Conservation (phyloP, 1,140 invertebrate species). For the Wiebesia pumilae region DNA sequence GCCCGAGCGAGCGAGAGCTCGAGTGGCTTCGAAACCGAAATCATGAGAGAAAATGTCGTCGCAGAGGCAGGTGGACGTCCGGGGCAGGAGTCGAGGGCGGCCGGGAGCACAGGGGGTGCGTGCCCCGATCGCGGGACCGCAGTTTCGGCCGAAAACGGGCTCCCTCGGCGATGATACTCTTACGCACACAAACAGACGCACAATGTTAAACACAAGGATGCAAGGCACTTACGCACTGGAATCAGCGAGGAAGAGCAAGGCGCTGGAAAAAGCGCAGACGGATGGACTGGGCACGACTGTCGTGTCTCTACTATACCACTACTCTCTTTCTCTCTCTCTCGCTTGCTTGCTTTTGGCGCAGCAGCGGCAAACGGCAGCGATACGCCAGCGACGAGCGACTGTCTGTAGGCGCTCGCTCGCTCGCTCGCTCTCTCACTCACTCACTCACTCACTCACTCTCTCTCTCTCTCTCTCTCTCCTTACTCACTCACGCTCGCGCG, state of each 20-base stretch:
- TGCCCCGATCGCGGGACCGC: background rate
- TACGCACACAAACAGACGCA: background rate
- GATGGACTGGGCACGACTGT: slow-evolving; percentile 20
- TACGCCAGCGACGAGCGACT: slow-evolving; percentile 1
- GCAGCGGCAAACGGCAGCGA: background rate
- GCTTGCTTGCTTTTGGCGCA: background rate
- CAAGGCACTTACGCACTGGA: slow-evolving; percentile 37
- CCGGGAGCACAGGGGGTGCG: background rate
- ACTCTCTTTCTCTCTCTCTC: background rate
- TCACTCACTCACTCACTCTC: too few relatives aligned
- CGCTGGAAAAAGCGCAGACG: slow-evolving; percentile 26
- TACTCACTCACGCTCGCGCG: too few relatives aligned
- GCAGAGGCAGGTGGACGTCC: too few relatives aligned
- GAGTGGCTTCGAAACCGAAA: background rate
- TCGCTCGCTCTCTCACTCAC: too few relatives aligned
- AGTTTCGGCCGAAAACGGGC: background rate
- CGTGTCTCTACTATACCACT: slow-evolving; percentile 2
- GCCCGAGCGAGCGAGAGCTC: background rate
- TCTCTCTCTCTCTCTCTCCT: background rate
- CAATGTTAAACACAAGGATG: background rate
- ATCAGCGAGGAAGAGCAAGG: background rate
- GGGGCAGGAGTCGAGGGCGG: background rate
- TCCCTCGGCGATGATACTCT: too few relatives aligned
- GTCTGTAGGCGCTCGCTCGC: background rate
- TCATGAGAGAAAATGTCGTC: background rate